Conservation (phyloP, 2,113 vertebrate genomes). For the Rhinolophus ferrumequinum region DNA sequence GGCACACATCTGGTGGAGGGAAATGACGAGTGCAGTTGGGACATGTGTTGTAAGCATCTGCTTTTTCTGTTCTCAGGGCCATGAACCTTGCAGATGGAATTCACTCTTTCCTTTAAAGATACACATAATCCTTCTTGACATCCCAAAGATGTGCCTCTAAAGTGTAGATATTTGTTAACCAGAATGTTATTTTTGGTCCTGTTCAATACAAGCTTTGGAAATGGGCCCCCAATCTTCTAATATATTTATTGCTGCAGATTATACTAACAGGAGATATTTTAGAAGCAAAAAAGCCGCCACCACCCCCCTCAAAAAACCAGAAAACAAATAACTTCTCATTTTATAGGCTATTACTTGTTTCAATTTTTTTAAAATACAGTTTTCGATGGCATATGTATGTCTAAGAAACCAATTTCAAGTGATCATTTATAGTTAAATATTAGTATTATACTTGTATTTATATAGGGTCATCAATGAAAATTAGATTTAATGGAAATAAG, state of each 20-base stretch:
- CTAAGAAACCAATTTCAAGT: not conserved
- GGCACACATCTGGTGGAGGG: not conserved
- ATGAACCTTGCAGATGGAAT: not conserved
- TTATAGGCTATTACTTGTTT: conserved; percentile 1
- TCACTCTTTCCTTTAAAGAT: not conserved
- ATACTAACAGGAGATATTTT: not conserved
- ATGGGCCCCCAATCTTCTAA: not conserved
- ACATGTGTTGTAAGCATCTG: not conserved
- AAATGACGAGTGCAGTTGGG: not conserved
- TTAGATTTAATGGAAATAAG: conserved; percentile 51
- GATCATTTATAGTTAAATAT: not conserved
- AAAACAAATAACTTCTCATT: not conserved
- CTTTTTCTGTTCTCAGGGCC: not conserved
- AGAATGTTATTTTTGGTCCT: not conserved
- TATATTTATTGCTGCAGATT: not conserved
- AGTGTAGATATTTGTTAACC: not conserved
- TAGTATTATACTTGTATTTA: conserved; percentile 41
- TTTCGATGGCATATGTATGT: not conserved
- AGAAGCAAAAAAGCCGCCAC: not conserved
- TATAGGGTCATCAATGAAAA: not conserved
- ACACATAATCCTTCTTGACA: not conserved
- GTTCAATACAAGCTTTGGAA: not conserved
- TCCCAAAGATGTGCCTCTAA: not conserved
- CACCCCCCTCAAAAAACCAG: not conserved
- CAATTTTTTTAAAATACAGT: not conserved